These are phyloP conservation scores for Saccostrea echinata DNA, from an alignment of 1,140 invertebrate genomes.

Conservation along the genomic window DNA sequence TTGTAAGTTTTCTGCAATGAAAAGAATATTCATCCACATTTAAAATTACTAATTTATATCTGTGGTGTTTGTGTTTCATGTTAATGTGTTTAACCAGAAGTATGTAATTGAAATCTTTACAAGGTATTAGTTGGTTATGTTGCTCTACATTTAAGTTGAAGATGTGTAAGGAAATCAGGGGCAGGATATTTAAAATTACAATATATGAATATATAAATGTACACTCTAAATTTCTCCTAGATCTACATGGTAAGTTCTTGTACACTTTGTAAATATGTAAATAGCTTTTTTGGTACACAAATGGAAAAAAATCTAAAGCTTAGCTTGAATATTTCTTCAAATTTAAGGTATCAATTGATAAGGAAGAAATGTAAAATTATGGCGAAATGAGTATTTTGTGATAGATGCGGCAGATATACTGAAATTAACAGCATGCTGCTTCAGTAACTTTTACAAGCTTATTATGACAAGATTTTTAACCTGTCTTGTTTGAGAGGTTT, in stretches of 20 bases:
- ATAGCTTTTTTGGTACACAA: not conserved
- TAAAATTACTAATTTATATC: constrained; percentile 2
- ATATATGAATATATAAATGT: not conserved
- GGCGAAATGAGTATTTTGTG: not conserved
- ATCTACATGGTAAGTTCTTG: constrained; percentile 15
- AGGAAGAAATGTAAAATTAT: not conserved
- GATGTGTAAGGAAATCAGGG: not conserved
- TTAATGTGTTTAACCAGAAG: not conserved
- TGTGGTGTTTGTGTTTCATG: constrained; percentile 22
- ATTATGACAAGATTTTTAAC: too few species aligned
- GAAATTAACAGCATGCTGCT: constrained; percentile 11
- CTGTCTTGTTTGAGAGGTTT: too few species aligned
- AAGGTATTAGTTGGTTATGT: not conserved
- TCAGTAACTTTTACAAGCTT: not conserved
- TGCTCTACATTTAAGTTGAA: not conserved
- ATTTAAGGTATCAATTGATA: not conserved
- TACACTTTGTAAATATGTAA: not conserved
- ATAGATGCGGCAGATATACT: not conserved
- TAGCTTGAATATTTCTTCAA: not conserved
- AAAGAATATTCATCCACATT: not conserved
- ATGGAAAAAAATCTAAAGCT: not conserved
- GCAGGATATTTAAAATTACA: not conserved
- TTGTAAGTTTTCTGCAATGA: constrained; percentile 28
- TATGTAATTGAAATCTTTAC: not conserved
- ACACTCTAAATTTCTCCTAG: not conserved